phyloP scores from a whole-genome alignment of 2,797 vertebrate genomes.

The Notamacropus eugenii region DNA sequence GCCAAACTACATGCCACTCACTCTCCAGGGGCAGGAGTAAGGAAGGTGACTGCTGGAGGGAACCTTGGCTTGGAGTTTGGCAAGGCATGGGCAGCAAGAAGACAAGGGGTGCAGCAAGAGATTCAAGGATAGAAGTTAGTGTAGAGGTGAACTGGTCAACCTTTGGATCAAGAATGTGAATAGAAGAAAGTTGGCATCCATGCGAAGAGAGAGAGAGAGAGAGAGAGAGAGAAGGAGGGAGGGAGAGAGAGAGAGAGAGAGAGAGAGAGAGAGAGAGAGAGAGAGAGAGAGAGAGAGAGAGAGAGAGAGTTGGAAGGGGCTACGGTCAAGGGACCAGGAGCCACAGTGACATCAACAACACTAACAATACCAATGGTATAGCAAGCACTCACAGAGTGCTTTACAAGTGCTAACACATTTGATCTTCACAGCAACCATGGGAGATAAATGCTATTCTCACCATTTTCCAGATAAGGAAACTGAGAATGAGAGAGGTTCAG shows the following conservation, averaged over 20 bases:
- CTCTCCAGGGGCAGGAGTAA: not conserved
- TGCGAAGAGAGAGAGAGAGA: too few relatives aligned
- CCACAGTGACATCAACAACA: not conserved
- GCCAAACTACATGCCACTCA: not conserved
- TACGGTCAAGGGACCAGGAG: not conserved
- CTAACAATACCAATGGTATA: not conserved
- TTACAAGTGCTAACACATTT: not conserved
- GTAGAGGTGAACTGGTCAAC: not conserved
- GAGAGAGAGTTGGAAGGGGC: not conserved
- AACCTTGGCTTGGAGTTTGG: not conserved
- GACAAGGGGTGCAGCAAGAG: not conserved
- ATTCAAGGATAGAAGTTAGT: not conserved
- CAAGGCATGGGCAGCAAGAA: not conserved
- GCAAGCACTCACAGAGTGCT: not conserved
- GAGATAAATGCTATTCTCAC: not conserved
- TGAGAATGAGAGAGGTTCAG: not conserved
- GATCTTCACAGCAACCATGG: not conserved
- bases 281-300: too few relatives aligned
- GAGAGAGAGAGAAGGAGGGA: too few relatives aligned
- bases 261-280: too few relatives aligned
- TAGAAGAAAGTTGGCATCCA: not conserved
- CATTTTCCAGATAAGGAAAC: not conserved
- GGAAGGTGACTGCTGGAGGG: not conserved
- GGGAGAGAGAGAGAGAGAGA: too few relatives aligned
- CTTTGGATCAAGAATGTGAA: not conserved